phyloP scores from a whole-genome alignment of 2,797 vertebrate species.

The Babyrousa celebensis region DNA sequence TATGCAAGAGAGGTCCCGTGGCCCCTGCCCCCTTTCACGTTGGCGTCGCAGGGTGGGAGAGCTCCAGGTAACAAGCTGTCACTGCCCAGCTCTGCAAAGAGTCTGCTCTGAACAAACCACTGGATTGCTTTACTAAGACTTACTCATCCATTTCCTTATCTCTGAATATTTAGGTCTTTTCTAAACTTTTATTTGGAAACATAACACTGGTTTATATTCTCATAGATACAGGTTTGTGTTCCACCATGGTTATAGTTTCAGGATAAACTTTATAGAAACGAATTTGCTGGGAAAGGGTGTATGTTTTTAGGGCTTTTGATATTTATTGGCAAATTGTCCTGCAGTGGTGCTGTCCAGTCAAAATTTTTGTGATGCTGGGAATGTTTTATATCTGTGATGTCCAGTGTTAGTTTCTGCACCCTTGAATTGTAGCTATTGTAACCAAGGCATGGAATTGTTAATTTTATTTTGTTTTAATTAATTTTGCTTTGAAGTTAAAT shows the following conservation, averaged over 20 bases:
- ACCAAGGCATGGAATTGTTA: background rate
- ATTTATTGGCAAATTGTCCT: background rate
- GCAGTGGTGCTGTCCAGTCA: background rate
- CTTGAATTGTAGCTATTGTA: background rate
- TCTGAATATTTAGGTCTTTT: background rate
- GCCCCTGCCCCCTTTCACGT: background rate
- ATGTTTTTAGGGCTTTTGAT: background rate
- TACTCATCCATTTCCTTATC: background rate
- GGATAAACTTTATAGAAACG: slow-evolving; percentile 13
- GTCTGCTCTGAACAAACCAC: background rate
- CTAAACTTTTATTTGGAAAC: slow-evolving; percentile 13
- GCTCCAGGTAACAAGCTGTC: background rate
- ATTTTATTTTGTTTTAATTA: slow-evolving; percentile 27
- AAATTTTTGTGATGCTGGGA: background rate
- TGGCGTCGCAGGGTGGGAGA: background rate
- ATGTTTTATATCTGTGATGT: background rate
- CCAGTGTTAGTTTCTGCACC: background rate
- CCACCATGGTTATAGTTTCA: background rate
- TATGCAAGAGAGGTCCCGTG: background rate
- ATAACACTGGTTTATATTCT: background rate
- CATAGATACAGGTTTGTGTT: background rate
- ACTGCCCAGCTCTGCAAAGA: background rate
- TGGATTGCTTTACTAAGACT: slow-evolving; percentile 9
- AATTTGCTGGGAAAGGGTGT: background rate
- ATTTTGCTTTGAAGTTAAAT: slow-evolving; percentile 36